Evolutionary conservation across 2,888 invertebrate genomes (phyloP), one percentile per base, ranked within the genome.

Genomic region (Syrphus vitripennis): DNA sequence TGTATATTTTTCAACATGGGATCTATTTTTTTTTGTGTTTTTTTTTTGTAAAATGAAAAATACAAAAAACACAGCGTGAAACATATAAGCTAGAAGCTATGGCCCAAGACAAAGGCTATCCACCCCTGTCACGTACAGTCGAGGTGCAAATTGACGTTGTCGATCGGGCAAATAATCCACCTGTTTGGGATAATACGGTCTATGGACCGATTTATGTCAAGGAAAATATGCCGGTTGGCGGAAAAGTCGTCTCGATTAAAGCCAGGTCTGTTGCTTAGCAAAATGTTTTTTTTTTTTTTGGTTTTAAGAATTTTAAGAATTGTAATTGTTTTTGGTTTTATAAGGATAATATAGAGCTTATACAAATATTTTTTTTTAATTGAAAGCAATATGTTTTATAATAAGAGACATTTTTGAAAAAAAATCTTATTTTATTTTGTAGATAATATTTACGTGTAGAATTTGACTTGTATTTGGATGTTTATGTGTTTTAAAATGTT

Each of bases 81-180:
- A 97, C 97, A 93, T 98, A 98, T 96, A 97, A 97, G 95, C 95
- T 98, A 95, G 97, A 97, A 95, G 98, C 98, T 94, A 97, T 97
- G 95, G 98, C 98, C 94, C 96, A 97, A 95, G 99, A 99, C 95
- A 97, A 97, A 95, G 98, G 98, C 93, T 96, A 95, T 94, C 97
- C 97, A 93, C 96, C 97, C 94, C 95, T 98, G 94, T 97, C 97
- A 94, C 96, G 98, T 94, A 97, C 97, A 93, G 98, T 98, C 94
- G 98, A 97, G 94, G 98, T 99, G 94, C 97, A 98, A 94, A 98
- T 99, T 94, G 98, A 98, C 95, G 98, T 98, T 94, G 98, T 98
- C 94, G 98, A 97, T 95, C 96, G 97, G 94, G 98, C 97, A 92
- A 98, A 97, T 96, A 98, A 97, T 95, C 98, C 97, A 94, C 98